Conservation (phyloP, 2,797 vertebrate species). For the Molossus molossus region DNA sequence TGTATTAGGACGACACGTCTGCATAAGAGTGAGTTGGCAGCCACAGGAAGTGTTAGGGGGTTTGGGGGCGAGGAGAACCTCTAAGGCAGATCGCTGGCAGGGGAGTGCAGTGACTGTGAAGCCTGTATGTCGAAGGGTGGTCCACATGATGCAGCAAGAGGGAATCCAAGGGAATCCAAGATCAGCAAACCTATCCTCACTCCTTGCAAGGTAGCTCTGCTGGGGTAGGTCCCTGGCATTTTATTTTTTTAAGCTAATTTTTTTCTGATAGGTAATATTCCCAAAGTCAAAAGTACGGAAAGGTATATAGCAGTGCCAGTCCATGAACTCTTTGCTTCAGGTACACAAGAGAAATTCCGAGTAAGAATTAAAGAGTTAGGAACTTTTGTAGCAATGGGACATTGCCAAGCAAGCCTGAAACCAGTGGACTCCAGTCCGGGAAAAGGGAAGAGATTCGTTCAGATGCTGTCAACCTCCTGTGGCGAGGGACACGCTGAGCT, state of each 20-base stretch:
- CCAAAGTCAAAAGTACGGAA: background rate
- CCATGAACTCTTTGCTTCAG: background rate
- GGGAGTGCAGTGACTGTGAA: background rate
- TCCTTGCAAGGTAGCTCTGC: background rate
- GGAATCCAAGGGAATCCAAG: background rate
- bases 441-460: background rate
- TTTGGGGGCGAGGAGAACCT: background rate
- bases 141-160: background rate
- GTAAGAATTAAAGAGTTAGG: background rate
- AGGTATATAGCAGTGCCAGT: background rate
- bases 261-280: background rate
- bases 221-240: background rate
- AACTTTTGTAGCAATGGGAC: background rate
- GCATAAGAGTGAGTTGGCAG: slow-evolving; percentile 11
- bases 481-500: background rate
- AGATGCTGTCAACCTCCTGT: background rate
- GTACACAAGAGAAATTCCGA: background rate
- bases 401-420: background rate
- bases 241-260: background rate
- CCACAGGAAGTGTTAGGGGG: background rate
- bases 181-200: background rate
- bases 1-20: background rate
- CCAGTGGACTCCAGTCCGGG: background rate
- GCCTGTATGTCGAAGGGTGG: background rate
- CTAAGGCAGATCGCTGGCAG: background rate